Evolutionary conservation across 1,140 invertebrate genomes (phyloP), one percentile per base, ranked within the genome.

Genomic region (Drosophila kikkawai): DNA sequence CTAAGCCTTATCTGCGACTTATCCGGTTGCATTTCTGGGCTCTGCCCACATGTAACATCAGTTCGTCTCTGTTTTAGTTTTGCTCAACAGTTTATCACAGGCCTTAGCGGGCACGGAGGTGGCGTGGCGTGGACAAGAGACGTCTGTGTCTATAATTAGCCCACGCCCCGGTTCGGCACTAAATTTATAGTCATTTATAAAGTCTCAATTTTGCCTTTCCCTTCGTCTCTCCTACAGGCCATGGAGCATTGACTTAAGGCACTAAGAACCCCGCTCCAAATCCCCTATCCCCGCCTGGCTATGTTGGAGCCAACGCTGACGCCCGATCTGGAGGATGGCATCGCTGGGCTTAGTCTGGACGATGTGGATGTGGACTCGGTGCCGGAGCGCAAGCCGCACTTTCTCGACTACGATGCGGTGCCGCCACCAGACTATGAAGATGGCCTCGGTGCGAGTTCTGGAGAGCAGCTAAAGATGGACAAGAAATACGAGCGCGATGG

Each of bases 371-470:
- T 92, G 9, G 88, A 92, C 65, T 81, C 75, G 8, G 85, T 93
- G 39, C 70, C 92, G 12, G 86, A 93, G 34, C 93, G 93, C 67
- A 93, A 94, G 59, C 94, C 94, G 15, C 94, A 94, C 82, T 95
- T 95, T 70, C 91, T 95, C n/a, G 94, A 95, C 78, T 94, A 95
- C 75, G 94, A 95, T 82, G 94, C 94, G 50, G 93, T 94, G 53
- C 93, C 93, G 37, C 94, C 94, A 47, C 93, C 94, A 17, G 93
- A 93, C 65, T 94, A 94, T 34, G 94, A 94, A 67, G 94, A 94
- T 68, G 80, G 77, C 9, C 76, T 82, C 34, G 74, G 78, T 1
- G 39, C 69, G 0, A 59, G 66, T 7, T 82, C 76, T 12, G 86
- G 91, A 0, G 92, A 93, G 60, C 76, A 91, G 51, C 50, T 93